These are phyloP conservation scores for Margarornis squamiger DNA, from an alignment of 2,797 vertebrate genomes.

Conservation along the genomic window DNA sequence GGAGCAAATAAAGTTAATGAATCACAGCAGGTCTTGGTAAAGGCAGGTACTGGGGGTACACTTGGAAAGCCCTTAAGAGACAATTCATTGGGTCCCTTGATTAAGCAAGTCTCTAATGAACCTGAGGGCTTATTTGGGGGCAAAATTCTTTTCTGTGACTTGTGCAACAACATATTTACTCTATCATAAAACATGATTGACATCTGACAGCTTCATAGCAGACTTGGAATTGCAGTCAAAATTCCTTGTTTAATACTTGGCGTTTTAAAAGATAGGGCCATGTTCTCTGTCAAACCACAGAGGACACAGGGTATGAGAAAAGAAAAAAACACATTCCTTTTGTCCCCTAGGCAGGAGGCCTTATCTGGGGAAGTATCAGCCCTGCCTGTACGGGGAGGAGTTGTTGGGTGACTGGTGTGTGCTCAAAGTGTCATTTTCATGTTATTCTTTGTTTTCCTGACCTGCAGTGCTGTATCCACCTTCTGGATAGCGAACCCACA, in stretches of 20 bases:
- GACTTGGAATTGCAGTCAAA: slow-evolving; percentile 18
- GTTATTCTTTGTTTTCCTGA: neutral
- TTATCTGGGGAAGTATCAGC: slow-evolving; percentile 8
- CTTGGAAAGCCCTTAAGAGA: neutral
- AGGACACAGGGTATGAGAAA: neutral
- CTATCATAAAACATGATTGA: slow-evolving; percentile 37
- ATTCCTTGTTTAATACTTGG: slow-evolving; percentile 49
- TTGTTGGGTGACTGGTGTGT: neutral
- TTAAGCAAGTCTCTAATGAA: neutral
- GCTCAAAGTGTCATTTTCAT: neutral
- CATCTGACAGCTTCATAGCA: slow-evolving; percentile 45
- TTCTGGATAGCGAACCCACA: slow-evolving; percentile 99
- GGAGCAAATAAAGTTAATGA: slow-evolving; percentile 20
- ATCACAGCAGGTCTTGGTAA: neutral
- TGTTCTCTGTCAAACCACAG: neutral
- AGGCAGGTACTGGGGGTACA: neutral
- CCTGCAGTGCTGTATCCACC: slow-evolving; percentile 89
- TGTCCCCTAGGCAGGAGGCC: neutral
- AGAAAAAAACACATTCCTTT: neutral
- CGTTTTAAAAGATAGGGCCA: slow-evolving; percentile 34
- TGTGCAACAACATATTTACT: slow-evolving; percentile 10
- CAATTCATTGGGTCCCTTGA: neutral
- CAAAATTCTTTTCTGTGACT: neutral
- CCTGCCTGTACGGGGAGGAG: neutral
- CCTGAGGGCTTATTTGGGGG: neutral